Evolutionary conservation across 2,113 vertebrate genomes (phyloP).

Genomic region (Anthoscopus minutus): DNA sequence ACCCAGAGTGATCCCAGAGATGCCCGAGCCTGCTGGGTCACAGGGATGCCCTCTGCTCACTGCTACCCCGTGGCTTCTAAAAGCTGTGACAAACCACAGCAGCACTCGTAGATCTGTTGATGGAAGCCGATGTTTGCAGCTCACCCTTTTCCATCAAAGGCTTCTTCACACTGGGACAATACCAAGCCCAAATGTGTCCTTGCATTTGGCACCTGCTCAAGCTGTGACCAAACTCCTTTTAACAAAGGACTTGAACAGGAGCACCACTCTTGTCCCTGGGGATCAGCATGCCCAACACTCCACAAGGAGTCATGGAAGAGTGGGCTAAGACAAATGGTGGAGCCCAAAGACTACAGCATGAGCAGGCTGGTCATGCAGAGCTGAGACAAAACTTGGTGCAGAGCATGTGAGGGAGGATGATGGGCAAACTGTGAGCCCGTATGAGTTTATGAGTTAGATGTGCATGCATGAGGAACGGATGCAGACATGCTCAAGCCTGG

Average conservation of each 20-base stretch:
- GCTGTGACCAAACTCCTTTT: background rate
- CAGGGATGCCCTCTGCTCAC: background rate
- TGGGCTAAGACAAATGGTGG: background rate
- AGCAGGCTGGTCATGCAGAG: background rate
- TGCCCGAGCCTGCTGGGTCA: background rate
- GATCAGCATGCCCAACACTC: background rate
- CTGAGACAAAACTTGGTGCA: background rate
- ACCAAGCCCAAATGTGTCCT: background rate
- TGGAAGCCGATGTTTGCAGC: background rate
- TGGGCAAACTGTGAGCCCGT: background rate
- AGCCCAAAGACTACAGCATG: background rate
- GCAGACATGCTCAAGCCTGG: rapidly evolving
- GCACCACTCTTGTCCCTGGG: background rate
- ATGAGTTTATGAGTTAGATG: background rate
- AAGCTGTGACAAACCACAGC: background rate
- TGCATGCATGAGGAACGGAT: rapidly evolving
- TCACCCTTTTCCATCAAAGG: background rate
- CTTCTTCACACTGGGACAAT: background rate
- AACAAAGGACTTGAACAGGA: background rate
- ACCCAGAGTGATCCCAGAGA: background rate
- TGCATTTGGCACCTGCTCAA: background rate
- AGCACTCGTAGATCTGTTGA: background rate
- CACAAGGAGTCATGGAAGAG: background rate
- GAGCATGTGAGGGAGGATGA: background rate
- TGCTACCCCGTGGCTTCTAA: background rate